Base-by-base conservation (phyloP, 2,797 vertebrate genomes). In the Schizopygopsis malacanthus region DNA sequence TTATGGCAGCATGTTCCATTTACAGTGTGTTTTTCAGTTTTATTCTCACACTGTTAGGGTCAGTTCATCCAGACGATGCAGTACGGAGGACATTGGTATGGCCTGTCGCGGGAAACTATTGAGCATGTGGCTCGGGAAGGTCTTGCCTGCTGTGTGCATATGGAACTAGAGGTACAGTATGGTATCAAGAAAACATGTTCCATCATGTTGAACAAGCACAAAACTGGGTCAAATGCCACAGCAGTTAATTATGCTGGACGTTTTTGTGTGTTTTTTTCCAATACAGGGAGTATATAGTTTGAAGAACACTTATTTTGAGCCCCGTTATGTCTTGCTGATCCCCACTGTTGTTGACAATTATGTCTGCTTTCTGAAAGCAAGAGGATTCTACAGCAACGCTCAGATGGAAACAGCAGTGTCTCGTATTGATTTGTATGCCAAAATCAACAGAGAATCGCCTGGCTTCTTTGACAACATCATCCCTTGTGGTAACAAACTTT, bases 111-210 rank as follows among this genome's bases (percentile, higher is more conserved):
- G 83, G 96, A 96, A 11, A 94, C 97, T 1, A 67, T 99, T 2
- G 98, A 99, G 90, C 92, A 91, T 0, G 95, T 96, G 11, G 98
- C 98, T 65, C 95, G 93, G 89, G 96, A 98, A 28, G 98, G 98
- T 3, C 94, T 99, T 6, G 98, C 96, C 2, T 97, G 96, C 91
- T 98, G 97, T 63, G 89, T 96, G 47, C 97, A 98, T 81, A 92
- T 99, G 95, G 98, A 99, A 91, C 94, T 99, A 43, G 98, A 99
- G 96, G 98, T 98, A 52, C 50, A 52, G 50, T 16, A 90, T 85
- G 90, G 81, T 18, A 25, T 50, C 4, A 65, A 18, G 52, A 33
- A 56, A 65, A 85, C 67, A 47, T 47, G 77, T 59, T 81, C 11
- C 50, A 41, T n/a, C 25, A 25, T 59, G 56, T 69, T 15, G 76